Base-by-base conservation (phyloP, 2,888 invertebrate genomes). In the Drosophila peninsularis region DNA sequence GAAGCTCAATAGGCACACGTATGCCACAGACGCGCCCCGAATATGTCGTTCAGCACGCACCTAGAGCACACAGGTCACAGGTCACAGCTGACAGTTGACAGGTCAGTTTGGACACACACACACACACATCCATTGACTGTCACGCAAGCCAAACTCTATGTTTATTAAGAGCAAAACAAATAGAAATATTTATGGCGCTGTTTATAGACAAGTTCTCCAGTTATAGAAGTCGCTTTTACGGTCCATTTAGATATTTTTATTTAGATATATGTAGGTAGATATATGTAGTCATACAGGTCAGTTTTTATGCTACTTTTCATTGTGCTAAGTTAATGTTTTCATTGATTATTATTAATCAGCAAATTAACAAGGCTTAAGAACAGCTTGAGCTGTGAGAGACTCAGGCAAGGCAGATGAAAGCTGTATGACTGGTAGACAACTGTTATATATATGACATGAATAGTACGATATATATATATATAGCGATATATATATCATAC, bases 1-100 rank as follows among this genome's bases (percentile, higher is more conserved):
- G 39, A 83, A 83, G 79, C 70, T 86, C 81, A 86, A 83, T 80
- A 71, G 57, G 62, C 78, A 57, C 56, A 74, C 74, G 69, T 69
- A 63, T 66, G 65, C 60, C 58, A 62, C 49, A 58, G 74, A 41
- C 58, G 53, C 62, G 62, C 56, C 50, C 56, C n/a, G 42, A 52
- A 57, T 45, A 37, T 32, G 36, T 24, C 44, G 5, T 44, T 13
- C 39, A 27, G 61, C 74, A 76, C 75, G 76, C 75, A 76, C 56
- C 45, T 30, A 62, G 49, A 17, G 65, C 61, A 71, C 39, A 71
- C 39, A 57, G 27, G 24, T 49, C 21, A 1, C 27, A 62, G 70
- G 50, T 75, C 61, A 55, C 47, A 61, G 19, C 17, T 45, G 13
- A 9, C 17, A 47, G 45, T 47, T 47, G 45, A 47, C 45, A 66